Base-by-base conservation (phyloP, 2,888 invertebrate genomes). In the Willowsia nigromaculata region DNA sequence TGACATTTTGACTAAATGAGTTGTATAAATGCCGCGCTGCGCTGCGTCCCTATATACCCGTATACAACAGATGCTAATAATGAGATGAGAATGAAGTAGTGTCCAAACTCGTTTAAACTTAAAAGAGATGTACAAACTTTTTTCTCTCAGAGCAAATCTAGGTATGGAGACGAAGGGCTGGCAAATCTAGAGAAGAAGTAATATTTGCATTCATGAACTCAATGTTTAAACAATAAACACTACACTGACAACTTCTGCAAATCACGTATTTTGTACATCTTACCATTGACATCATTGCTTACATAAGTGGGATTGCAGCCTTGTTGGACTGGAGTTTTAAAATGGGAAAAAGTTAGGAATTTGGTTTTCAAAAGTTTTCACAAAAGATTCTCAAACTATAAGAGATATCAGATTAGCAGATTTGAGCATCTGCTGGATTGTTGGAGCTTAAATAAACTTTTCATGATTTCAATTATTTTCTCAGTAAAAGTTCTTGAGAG, bases 81-180 rank as follows among this genome's bases (percentile, higher is more conserved):
- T 59, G 18, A 68, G 40, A 40, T 78, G 78, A 50, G n/a, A 13
- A 50, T 76, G 30, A 76, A 50, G 50, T 50, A 22, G 15, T 30
- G 47, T 76, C 37, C n/a, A 50, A 50, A 30, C 50, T 56, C 50
- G 76, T 50, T 33, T 50, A 50, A 47, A 50, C 47, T 74, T 78
- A 33, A 56, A 56, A 80, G n/a, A 7, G 13, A 71, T 76, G 80
- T 80, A 22, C 37, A 80, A 71, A 43, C 40, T 71, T 43, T 22
- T 71, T 71, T 40, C n/a, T n/a, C n/a, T 0, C 1, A 22, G 71
- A 37, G 33, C 15, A 33, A 18, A 18, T 40, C 4, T 1, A 62
- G 18, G 43, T 13, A 40, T 40, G 22, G 18, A 43, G 43, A 37
- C 33, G 37, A 50, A 15, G 50, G 2, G 15, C 3, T 50, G n/a